Evolutionary conservation across 2,797 vertebrate species (phyloP), one percentile per base, ranked within the genome.

Genomic region (Chaenodraco wilsoni): DNA sequence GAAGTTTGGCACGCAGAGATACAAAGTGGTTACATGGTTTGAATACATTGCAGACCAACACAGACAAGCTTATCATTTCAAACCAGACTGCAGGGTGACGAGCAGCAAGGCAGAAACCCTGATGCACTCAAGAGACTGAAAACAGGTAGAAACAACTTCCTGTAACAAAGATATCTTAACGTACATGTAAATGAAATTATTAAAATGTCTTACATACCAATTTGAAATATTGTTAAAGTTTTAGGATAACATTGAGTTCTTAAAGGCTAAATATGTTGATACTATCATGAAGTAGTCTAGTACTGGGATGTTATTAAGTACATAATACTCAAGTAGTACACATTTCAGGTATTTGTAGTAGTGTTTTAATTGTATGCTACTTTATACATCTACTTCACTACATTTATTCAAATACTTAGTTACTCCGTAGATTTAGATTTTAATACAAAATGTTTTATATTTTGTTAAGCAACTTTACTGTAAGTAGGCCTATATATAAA

Each of bases 61-160:
- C 41, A 1, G 44, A 14, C 2, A 3, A 3, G 33, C 62, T 88
- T 84, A 88, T 88, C 85, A 78, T 15, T 40, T 31, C 9, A 0
- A 15, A 75, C 17, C 86, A 87, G 82, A 40, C 76, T 0, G 19
- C 66, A 5, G 0, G n/a, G 69, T 51, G 73, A 60, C 17, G 45
- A 51, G 74, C 69, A 13, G 27, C 9, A 2, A 50, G 46, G n/a
- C 57, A 1, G 2, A 45, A 19, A 31, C 44, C 50, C 5, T 0
- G 1, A 0, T 5, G 40, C 50, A 49, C 33, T 37, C 1, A 37
- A 33, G 33, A 33, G 33, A 37, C 33, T 37, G 33, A 37, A 37
- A 37, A 51, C 21, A 80, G 84, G 80, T 83, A 64, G 4, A 40
- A n/a, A 21, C n/a, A 43, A n/a, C 19, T 4, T 27, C 27, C 27